Base-by-base conservation (phyloP, 53 echinoderm and acorn worm genomes). In the Echinarachnius parma region DNA sequence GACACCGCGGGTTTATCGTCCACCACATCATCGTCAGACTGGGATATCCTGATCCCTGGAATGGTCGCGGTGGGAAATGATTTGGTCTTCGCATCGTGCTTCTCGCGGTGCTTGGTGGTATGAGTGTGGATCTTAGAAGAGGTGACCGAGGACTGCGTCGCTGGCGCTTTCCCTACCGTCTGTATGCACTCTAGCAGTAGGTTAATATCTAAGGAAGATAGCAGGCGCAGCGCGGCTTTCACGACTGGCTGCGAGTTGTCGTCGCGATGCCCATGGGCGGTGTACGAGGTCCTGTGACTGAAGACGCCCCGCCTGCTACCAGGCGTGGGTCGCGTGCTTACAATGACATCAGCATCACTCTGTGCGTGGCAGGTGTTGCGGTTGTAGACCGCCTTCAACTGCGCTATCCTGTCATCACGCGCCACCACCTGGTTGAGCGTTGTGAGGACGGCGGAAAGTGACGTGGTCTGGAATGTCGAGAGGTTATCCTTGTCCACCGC, bases 121-220 rank as follows among this genome's bases (percentile, higher is more conserved):
- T 72, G 30, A 2, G 56, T 4, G 28, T 57, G 55, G 0, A 56
- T 35, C 44, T 72, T 72, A 14, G 52, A 16, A 4, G 52, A 13
- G 15, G 74, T 27, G 9, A 34, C 37, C 10, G 57, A 26, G 13
- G 32, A 5, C 16, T 24, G 26, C 11, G 74, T 54, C 15, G 74
- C 11, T 21, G 68, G 68, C 1, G 82, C 58, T 34, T 61, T 57
- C 20, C 75, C 75, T 14, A 87, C 82, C 22, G 78, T 82, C 19
- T 87, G 82, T 2, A 82, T 78, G 53, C 87, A 87, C 29, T 87
- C 87, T 25, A 87, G 59, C 0, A 87, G 75, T 59, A 87, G 62
- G 59, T 81, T 78, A 15, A 87, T 60, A 78, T 87, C 82, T 34
- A 87, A 71, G 13, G 87, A 78, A 26, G 87, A 78, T 31, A 87